Evolutionary conservation across 2,888 invertebrate species (phyloP), one percentile per base, ranked within the genome.

Genomic region (Pegoplata infirma): DNA sequence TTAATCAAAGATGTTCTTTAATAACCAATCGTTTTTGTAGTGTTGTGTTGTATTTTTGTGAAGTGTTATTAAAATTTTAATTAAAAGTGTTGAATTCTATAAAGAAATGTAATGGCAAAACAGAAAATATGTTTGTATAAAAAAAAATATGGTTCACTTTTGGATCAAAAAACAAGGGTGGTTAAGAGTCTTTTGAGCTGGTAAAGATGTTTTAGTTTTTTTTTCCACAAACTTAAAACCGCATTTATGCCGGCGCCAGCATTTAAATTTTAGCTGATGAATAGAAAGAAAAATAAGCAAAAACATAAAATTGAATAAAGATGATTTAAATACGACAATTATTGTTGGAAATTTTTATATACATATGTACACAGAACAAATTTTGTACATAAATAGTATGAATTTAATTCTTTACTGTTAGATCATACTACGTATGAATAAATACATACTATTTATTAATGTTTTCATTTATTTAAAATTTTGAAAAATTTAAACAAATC

Each of bases 61-160:
- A 79, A 79, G 79, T 79, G 79, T 71, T 79, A 79, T 79, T 66
- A 49, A 75, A 79, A 75, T 75, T 79, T 75, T 79, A 79, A 79
- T 79, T 79, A 75, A 79, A 79, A 79, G 79, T 79, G 79, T 71
- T 79, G 69, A 79, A 74, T 74, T 74, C 21, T 58, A 66, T 69
- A 44, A 69, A 56, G 61, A 75, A 76, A 10, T 40, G 12, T 32
- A 12, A n/a, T n/a, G 12, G n/a, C 36, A 40, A 40, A 40, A 32
- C 6, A 28, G 28, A 2, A 40, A 40, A 40, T n/a, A n/a, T n/a
- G n/a, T n/a, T n/a, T n/a, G n/a, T n/a, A n/a, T n/a, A n/a, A n/a
- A n/a, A n/a, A n/a, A n/a, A n/a, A n/a, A n/a, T n/a, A n/a, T n/a
- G n/a, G n/a, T n/a, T n/a, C n/a, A n/a, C n/a, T n/a, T n/a, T n/a